Evolutionary conservation across 1,140 invertebrate species (phyloP), one percentile per base, ranked within the genome.

Genomic region (Euschistus heros): DNA sequence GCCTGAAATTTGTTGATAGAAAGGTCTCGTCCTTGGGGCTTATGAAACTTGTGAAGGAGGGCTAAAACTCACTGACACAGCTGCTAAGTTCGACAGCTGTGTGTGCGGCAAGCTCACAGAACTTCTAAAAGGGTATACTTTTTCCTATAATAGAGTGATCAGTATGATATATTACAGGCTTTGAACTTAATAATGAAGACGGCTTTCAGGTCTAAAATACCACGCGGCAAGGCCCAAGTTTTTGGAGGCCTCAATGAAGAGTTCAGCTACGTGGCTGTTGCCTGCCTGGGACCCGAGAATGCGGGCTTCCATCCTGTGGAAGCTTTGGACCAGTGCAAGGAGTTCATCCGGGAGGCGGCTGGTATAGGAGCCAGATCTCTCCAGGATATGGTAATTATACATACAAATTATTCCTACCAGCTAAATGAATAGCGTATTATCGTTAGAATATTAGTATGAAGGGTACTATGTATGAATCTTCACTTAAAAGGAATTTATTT

Each of bases 341-440:
- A 81, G 68, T 77, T 76, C 68, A 70, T 80, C 14, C 67, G 79
- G 62, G 64, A 70, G 20, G 79, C 78, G 47, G 74, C 79, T 1
- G 76, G 77, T 67, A 70, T 77, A 76, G 70, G 72, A 68, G 74
- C 76, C 2, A 71, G 64, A 20, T 27, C 78, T n/a, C 70, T 88
- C 59, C 74, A 80, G 65, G 73, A 77, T 73, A 59, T 66, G 71
- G 66, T 66, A 54, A 33, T 17, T 33, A 33, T 15, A 8, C 30
- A 30, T 30, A 30, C 22, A 22, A 5, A 30, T 30, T 30, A 5
- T 30, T 30, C 8, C n/a, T n/a, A n/a, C n/a, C n/a, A n/a, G n/a
- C n/a, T n/a, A n/a, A n/a, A n/a, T n/a, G n/a, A n/a, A n/a, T n/a
- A n/a, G n/a, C n/a, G n/a, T n/a, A n/a, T n/a, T n/a, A n/a, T n/a